phyloP scores from a whole-genome alignment of 1,140 invertebrate genomes.

The Ostrea denselamellosa region DNA sequence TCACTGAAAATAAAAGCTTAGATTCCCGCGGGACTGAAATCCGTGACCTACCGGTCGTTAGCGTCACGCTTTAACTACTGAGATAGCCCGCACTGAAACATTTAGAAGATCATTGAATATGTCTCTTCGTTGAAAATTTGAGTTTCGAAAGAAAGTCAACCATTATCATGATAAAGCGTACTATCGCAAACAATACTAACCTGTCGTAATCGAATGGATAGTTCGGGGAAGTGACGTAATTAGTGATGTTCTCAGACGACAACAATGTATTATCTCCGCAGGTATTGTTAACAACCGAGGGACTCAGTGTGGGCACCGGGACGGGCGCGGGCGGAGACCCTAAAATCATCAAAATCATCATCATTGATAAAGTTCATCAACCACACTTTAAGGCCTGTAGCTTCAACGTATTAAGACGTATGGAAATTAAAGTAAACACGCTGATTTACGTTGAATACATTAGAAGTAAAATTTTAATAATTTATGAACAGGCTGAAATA shows the following conservation, averaged over 20 bases:
- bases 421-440: no score
- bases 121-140: not conserved
- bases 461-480: no score
- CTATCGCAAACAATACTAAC: not conserved
- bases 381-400: no score
- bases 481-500: no score
- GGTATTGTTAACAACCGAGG: not conserved
- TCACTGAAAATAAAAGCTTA: no score
- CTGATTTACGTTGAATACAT: no score
- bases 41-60: not conserved
- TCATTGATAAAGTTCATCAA: not conserved
- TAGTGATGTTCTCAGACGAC: not conserved
- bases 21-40: no score
- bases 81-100: not conserved
- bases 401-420: no score
- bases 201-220: constrained; percentile 46
- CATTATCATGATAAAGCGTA: no score
- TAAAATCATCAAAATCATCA: not conserved
- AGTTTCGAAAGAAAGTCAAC: no score
- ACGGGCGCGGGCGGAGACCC: not conserved
- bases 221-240: constrained; percentile 46
- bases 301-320: not conserved
- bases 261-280: not conserved
- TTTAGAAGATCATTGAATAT: not conserved
- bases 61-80: not conserved